Evolutionary conservation across 2,113 vertebrate genomes (phyloP).

Genomic region (Cebidichthys violaceus): DNA sequence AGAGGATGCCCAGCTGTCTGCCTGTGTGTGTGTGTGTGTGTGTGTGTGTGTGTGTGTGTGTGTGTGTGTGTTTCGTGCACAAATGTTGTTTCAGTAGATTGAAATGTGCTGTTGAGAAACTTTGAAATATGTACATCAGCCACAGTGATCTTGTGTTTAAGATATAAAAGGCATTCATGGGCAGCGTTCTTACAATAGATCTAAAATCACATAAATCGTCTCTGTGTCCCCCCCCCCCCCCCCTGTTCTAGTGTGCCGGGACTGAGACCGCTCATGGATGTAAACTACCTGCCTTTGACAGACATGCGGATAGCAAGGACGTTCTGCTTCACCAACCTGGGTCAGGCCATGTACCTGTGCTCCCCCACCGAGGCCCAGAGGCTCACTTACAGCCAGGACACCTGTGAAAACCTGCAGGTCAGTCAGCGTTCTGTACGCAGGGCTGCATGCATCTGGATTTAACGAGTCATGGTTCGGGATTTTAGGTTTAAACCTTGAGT

Average conservation of each 20-base stretch:
- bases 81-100: background rate
- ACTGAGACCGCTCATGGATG: slow-evolving; percentile 96
- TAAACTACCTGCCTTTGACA: slow-evolving; percentile 98
- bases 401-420: slow-evolving; percentile 98
- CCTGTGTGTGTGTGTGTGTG: slow-evolving; percentile 22
- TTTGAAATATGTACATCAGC: background rate
- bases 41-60: slow-evolving; percentile 2
- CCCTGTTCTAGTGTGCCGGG: slow-evolving; percentile 91
- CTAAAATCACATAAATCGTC: background rate
- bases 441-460: background rate
- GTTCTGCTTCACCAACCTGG: slow-evolving; percentile 98
- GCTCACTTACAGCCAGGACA: slow-evolving; percentile 98
- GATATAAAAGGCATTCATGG: background rate
- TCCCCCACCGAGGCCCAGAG: slow-evolving; percentile 99
- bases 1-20: slow-evolving; percentile 38
- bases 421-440: background rate
- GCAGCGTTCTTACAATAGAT: background rate
- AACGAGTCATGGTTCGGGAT: background rate
- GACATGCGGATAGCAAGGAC: slow-evolving; percentile 99
- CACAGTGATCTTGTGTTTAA: background rate
- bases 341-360: slow-evolving; percentile 97
- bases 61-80: slow-evolving; percentile 10
- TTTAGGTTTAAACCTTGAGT: background rate
- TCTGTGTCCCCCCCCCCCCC: too few relatives aligned
- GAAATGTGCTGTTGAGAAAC: background rate